Conservation (phyloP, 1,140 invertebrate genomes). For the Solenopsis invicta region DNA sequence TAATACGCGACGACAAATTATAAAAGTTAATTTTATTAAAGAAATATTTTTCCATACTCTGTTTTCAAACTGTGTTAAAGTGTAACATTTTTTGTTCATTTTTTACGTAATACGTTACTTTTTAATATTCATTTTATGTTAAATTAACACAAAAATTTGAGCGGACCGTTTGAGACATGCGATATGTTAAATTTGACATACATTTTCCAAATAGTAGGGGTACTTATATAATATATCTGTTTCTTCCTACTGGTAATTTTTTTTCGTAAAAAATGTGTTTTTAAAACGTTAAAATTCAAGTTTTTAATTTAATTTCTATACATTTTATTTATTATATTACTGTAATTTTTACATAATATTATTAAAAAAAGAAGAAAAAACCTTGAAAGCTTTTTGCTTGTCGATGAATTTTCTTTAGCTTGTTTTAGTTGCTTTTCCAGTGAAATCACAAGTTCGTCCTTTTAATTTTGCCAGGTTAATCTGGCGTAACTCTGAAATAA, state of each 20-base stretch:
- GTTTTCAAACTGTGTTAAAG: too few relatives aligned
- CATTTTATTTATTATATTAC: background rate
- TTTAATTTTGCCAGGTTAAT: constrained; percentile 22
- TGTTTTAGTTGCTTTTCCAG: background rate
- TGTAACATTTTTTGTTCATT: too few relatives aligned
- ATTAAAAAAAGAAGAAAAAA: background rate
- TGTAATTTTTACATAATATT: background rate
- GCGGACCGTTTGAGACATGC: too few relatives aligned
- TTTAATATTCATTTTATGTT: too few relatives aligned
- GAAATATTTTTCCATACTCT: too few relatives aligned
- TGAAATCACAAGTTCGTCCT: background rate
- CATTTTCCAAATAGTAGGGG: background rate
- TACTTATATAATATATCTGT: too few relatives aligned
- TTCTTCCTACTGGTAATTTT: background rate
- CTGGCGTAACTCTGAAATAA: constrained; percentile 3
- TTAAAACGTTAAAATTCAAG: background rate
- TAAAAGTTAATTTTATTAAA: too few relatives aligned
- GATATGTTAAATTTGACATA: too few relatives aligned
- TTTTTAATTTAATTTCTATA: background rate
- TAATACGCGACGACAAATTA: too few relatives aligned
- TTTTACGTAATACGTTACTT: too few relatives aligned
- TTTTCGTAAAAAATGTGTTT: too few relatives aligned
- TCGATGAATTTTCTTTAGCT: background rate
- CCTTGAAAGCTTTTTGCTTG: background rate
- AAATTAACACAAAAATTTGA: too few relatives aligned